Evolutionary conservation across 2,888 invertebrate species (phyloP).

Genomic region (Elegia similella): DNA sequence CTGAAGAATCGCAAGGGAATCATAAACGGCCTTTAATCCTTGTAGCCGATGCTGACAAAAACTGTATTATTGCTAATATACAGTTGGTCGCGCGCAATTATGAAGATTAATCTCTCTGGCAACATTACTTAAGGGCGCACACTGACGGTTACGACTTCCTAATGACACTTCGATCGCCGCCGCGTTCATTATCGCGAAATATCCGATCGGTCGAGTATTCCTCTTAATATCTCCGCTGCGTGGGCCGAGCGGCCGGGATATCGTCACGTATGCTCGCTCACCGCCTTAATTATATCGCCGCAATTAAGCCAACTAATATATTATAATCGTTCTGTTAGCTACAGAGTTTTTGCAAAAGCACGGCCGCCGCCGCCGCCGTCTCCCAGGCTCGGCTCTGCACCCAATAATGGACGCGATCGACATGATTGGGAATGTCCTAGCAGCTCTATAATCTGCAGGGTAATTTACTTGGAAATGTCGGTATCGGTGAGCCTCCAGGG

Average conservation of each 20-base stretch:
- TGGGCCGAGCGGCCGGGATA: slow-evolving; percentile 66
- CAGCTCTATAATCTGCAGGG: slow-evolving; percentile 30
- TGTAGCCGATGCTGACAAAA: slow-evolving; percentile 32
- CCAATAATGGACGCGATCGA: slow-evolving; percentile 57
- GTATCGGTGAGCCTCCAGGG: slow-evolving; percentile 7
- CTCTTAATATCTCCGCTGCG: slow-evolving; percentile 75
- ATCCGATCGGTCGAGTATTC: slow-evolving; percentile 77
- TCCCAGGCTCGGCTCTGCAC: slow-evolving; percentile 51
- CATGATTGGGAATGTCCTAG: slow-evolving; percentile 50
- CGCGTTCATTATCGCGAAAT: slow-evolving; percentile 77
- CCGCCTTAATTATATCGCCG: slow-evolving; percentile 77
- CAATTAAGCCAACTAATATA: slow-evolving; percentile 81
- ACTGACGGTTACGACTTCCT: slow-evolving; percentile 76
- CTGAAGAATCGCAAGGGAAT: slow-evolving; percentile 22
- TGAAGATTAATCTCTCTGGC: slow-evolving; percentile 67
- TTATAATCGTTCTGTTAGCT: slow-evolving; percentile 79
- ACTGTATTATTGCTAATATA: slow-evolving; percentile 46
- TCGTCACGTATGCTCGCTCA: slow-evolving; percentile 75
- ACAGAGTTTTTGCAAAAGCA: slow-evolving; percentile 71
- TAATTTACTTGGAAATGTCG: slow-evolving; percentile 30
- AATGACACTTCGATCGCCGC: slow-evolving; percentile 78
- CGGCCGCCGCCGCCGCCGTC: slow-evolving; percentile 56
- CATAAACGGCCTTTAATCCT: slow-evolving; percentile 24
- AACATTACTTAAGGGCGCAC: slow-evolving; percentile 73
- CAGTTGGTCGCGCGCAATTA: slow-evolving; percentile 57